Evolutionary conservation across 1,140 invertebrate species (phyloP), one percentile per base, ranked within the genome.

Genomic region (Papilio glaucus): DNA sequence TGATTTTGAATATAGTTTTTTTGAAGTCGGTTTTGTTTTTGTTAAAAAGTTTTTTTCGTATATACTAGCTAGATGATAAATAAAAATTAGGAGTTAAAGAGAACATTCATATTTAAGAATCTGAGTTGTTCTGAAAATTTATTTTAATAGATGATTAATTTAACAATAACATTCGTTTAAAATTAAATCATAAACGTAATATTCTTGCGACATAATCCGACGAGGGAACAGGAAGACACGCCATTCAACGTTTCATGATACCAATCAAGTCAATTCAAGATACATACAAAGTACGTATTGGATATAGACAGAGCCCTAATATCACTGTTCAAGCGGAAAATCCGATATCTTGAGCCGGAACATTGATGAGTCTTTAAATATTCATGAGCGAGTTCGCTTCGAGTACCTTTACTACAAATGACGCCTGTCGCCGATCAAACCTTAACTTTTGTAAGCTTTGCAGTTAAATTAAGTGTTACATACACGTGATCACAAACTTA

Each of bases 301-400:
- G 72, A 77, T 76, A 79, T 77, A 74, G 73, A 80, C 76, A 72
- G 75, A 69, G 70, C 75, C 72, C 79, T 85, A 88, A 84, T 85
- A 85, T 82, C 77, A 83, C 80, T 81, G 81, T 81, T 87, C 78
- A 73, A 77, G 83, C 85, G 82, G 84, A 88, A 89, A 91, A 88
- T 88, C 86, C 85, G 86, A 91, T 88, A 89, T 86, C 87, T 91
- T 88, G 84, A 84, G 81, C 81, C 65, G 68, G 82, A 86, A 79
- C 86, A 88, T 88, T 86, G 86, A 88, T 85, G 86, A 86, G 80
- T 77, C 79, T 74, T 88, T 88, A 87, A 89, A 89, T 91, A 89
- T 91, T 88, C 89, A 89, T 91, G 86, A 88, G 77, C 86, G 78
- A 76, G 61, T 73, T 77, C 72, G 78, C 63, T 70, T 79, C 75